Percentiles rank a stretch among this genome's conserved stretches.
These are phyloP conservation scores for Acronicta leporina DNA, from an alignment of 2,888 invertebrate genomes.

Conservation along the genomic window DNA sequence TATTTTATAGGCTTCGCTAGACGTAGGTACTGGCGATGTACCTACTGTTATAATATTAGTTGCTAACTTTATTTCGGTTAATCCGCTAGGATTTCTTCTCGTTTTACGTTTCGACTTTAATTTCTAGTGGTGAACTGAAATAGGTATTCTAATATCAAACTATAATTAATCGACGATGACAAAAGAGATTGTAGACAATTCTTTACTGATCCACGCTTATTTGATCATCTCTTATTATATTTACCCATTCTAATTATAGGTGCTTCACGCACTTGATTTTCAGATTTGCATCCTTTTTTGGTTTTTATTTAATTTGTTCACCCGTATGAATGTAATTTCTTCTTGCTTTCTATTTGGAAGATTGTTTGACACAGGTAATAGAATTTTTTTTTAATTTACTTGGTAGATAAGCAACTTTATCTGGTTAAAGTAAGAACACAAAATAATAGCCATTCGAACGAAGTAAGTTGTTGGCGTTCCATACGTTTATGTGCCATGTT, in stretches of 20 bases:
- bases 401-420: neutral
- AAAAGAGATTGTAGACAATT: too few relatives aligned
- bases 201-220: too few relatives aligned
- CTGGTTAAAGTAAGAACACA: slow-evolving; percentile 1
- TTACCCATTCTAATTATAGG: too few relatives aligned
- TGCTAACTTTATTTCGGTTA: neutral
- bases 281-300: too few relatives aligned
- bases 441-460: slow-evolving; percentile 8
- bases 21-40: neutral
- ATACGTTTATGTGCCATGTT: slow-evolving; percentile 21
- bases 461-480: neutral
- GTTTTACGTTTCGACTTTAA: neutral
- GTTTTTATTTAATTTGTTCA: too few relatives aligned
- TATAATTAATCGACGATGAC: too few relatives aligned
- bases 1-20: slow-evolving; percentile 34
- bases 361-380: too few relatives aligned
- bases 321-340: too few relatives aligned
- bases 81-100: neutral
- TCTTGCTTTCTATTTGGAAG: too few relatives aligned
- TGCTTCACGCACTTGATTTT: too few relatives aligned
- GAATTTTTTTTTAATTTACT: too few relatives aligned
- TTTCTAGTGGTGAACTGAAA: neutral
- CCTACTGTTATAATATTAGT: slow-evolving; percentile 21
- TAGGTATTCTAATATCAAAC: neutral
- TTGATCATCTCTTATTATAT: too few relatives aligned